Evolutionary conservation across 2,888 invertebrate genomes (phyloP).

Genomic region (Luffia ferchaultella): DNA sequence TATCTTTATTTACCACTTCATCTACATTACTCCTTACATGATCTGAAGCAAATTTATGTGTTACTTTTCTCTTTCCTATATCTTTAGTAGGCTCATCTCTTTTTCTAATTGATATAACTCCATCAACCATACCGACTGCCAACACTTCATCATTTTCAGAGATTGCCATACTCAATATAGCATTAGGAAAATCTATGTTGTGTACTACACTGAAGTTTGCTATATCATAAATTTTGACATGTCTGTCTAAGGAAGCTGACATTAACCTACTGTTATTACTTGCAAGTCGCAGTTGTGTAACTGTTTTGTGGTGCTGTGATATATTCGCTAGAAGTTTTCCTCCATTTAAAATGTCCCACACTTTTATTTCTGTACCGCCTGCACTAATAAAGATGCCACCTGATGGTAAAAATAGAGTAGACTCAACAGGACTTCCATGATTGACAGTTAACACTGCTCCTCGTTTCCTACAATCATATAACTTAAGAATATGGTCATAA

Average conservation of each 20-base stretch:
- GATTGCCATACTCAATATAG: constrained; percentile 85
- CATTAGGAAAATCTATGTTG: constrained; percentile 89
- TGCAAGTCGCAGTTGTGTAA: constrained; percentile 86
- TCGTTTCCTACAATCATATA: constrained; percentile 85
- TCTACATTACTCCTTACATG: constrained; percentile 52
- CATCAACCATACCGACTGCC: constrained; percentile 93
- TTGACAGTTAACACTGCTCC: constrained; percentile 77
- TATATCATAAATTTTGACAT: constrained; percentile 92
- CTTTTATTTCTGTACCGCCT: constrained; percentile 88
- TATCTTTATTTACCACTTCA: constrained; percentile 48
- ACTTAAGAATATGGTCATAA: constrained; percentile 87
- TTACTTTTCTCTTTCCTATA: constrained; percentile 34
- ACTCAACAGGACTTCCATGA: constrained; percentile 92
- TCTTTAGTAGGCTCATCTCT: constrained; percentile 67
- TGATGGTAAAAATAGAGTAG: constrained; percentile 85
- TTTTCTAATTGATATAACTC: constrained; percentile 86
- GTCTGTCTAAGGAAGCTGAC: constrained; percentile 91
- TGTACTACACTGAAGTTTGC: constrained; percentile 87
- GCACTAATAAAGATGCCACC: constrained; percentile 92
- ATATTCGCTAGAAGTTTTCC: constrained; percentile 85
- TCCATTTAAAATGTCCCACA: constrained; percentile 93
- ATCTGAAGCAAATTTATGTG: constrained; percentile 62
- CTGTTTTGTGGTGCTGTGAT: constrained; percentile 94
- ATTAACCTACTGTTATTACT: constrained; percentile 83
- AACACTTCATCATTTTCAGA: constrained; percentile 81